Evolutionary conservation across 1,140 invertebrate genomes (phyloP).

Genomic region (Dysdera silvatica): DNA sequence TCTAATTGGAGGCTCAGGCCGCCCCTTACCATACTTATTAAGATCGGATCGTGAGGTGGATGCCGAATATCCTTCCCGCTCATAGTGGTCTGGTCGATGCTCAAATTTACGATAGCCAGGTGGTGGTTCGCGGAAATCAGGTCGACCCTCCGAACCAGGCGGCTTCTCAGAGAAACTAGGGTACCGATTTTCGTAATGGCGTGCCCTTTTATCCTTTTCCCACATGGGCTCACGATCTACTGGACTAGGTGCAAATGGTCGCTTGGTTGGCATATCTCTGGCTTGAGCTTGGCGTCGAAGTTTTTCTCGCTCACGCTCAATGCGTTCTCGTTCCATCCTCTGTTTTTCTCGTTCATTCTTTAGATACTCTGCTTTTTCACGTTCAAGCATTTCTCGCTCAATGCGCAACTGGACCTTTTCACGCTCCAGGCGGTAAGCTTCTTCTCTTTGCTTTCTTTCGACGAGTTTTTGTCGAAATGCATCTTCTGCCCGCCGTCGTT

Average conservation of each 20-base stretch:
- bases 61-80: too few species aligned
- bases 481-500: constrained; percentile 3
- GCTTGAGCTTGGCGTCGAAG: constrained; percentile 12
- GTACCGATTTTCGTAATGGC: too few species aligned
- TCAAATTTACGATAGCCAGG: too few species aligned
- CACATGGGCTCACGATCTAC: constrained; percentile 1
- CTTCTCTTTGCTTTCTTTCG: constrained; percentile 21
- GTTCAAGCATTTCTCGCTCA: constrained; percentile 19
- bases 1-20: too few species aligned
- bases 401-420: constrained; percentile 15
- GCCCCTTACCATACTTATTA: too few species aligned
- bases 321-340: constrained; percentile 18
- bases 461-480: neutral
- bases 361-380: constrained; percentile 21
- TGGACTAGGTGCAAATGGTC: constrained; percentile 11
- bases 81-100: too few species aligned
- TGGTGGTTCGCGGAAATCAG: too few species aligned
- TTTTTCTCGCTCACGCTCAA: constrained; percentile 22
- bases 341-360: constrained; percentile 21
- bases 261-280: neutral
- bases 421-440: constrained; percentile 17
- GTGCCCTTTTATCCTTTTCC: too few species aligned
- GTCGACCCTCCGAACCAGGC: too few species aligned
- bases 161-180: too few species aligned
- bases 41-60: too few species aligned